phyloP scores from a whole-genome alignment of 2,888 invertebrate species.

The Mythimna vitellina region DNA sequence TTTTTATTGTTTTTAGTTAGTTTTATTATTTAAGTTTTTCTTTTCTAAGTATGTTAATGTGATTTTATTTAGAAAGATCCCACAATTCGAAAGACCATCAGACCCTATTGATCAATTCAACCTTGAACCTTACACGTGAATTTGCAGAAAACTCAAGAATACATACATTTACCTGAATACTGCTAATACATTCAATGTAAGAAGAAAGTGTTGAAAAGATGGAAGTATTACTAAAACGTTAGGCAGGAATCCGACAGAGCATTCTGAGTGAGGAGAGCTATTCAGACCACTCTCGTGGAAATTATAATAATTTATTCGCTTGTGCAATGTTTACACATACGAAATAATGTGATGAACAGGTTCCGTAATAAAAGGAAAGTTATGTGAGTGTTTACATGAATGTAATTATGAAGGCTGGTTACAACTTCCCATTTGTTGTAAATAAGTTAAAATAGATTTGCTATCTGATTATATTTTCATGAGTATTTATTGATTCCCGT shows the following conservation, averaged over 20 bases:
- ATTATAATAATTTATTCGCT: conserved; percentile 62
- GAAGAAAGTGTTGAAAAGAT: conserved; percentile 26
- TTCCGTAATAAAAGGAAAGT: conserved; percentile 25
- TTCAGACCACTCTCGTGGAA: conserved; percentile 53
- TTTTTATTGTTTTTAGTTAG: too few species aligned
- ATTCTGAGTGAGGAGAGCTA: conserved; percentile 37
- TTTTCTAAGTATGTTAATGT: not conserved
- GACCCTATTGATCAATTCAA: not conserved
- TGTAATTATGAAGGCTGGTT: too few species aligned
- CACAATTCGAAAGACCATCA: too few species aligned
- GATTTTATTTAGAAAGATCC: not conserved
- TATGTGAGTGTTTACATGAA: not conserved
- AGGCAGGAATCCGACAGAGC: conserved; percentile 35
- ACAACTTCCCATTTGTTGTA: too few species aligned
- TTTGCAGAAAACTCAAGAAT: conserved; percentile 10
- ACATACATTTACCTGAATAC: not conserved
- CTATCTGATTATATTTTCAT: too few species aligned
- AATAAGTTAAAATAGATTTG: too few species aligned
- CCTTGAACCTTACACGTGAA: not conserved
- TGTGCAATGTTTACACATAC: conserved; percentile 52
- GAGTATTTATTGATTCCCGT: too few species aligned
- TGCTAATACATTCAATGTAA: conserved; percentile 14
- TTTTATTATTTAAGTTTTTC: too few species aligned
- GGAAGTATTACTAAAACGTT: conserved; percentile 38
- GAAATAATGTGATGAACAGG: conserved; percentile 22